Percentiles rank a stretch among this genome's conserved stretches.
phyloP scores from a whole-genome alignment of 2,888 invertebrate species.

The Sarcophaga carnaria region DNA sequence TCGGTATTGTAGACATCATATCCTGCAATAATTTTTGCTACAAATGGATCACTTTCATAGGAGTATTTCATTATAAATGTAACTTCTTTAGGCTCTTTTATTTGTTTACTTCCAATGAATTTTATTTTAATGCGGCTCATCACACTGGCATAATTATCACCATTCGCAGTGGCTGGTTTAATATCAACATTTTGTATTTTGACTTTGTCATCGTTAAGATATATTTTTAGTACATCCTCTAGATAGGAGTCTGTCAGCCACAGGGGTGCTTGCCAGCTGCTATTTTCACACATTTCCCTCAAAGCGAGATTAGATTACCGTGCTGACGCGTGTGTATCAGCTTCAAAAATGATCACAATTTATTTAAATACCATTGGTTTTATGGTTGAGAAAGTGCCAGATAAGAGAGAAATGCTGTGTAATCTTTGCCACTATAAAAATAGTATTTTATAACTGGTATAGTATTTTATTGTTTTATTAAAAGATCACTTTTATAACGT shows the following conservation, averaged over 20 bases:
- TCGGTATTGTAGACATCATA: slow-evolving; percentile 74
- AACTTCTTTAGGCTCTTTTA: slow-evolving; percentile 50
- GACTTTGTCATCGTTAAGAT: slow-evolving; percentile 72
- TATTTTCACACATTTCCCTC: not conserved
- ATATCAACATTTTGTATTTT: slow-evolving; percentile 70
- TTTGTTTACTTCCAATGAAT: slow-evolving; percentile 50
- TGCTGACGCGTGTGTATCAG: too few relatives aligned
- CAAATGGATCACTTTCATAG: slow-evolving; percentile 72
- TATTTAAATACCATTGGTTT: too few relatives aligned
- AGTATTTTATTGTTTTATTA: too few relatives aligned
- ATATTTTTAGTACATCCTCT: slow-evolving; percentile 70
- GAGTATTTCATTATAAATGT: slow-evolving; percentile 75
- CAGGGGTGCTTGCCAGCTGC: slow-evolving; percentile 23
- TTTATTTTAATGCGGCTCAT: slow-evolving; percentile 73
- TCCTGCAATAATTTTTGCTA: slow-evolving; percentile 69
- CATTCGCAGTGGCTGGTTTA: slow-evolving; percentile 74
- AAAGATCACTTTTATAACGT: too few relatives aligned
- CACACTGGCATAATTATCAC: slow-evolving; percentile 76
- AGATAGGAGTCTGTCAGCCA: slow-evolving; percentile 76
- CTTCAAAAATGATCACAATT: too few relatives aligned
- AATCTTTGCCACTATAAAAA: too few relatives aligned
- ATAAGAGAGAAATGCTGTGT: too few relatives aligned
- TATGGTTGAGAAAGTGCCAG: too few relatives aligned
- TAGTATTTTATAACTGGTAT: too few relatives aligned
- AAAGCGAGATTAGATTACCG: not conserved